Evolutionary conservation across 2,888 invertebrate species (phyloP), one percentile per base, ranked within the genome.

Genomic region (Phrixothrix hirtus): DNA sequence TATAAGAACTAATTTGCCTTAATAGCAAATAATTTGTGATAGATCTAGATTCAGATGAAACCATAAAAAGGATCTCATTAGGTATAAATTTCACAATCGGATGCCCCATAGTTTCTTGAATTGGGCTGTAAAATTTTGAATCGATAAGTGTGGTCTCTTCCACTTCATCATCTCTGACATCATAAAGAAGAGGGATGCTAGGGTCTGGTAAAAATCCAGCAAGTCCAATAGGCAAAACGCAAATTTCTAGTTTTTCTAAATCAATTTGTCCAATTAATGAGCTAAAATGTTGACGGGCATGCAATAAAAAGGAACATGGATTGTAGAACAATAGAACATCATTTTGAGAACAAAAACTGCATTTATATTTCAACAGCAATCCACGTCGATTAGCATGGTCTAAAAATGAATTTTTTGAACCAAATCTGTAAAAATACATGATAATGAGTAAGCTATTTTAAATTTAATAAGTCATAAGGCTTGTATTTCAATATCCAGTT

Each of bases 301-400:
- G 75, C 10, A 75, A 54, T 11, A 75, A 57, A 29, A 75, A 66
- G 0, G 74, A 58, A 52, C 75, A 75, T 21, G 74, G 68, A 48
- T 75, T 75, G 62, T 73, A 75, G 57, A 73, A 75, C 13, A 21
- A 12, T 13, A 56, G 29, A 4, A 58, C 64, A 6, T 67, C 50
- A 1, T 48, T 53, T 21, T 58, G 38, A 29, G 57, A 48, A 52
- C 75, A 75, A 11, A 50, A 47, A 2, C 47, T 29, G 37, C 75
- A 75, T 43, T 68, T 67, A 58, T 70, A 75, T 42, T 63, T 67
- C 11, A 75, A 47, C 1, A 73, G 51, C 10, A 72, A 57, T 2
- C 70, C 68, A 43, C 75, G 63, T 11, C 75, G 60, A 48, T 75
- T 75, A 7, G 73, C 63, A 43, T 75, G 75, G 44, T 75, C 74